phyloP scores from a whole-genome alignment of 2,113 vertebrate species.

The Paedocypris sp. region DNA sequence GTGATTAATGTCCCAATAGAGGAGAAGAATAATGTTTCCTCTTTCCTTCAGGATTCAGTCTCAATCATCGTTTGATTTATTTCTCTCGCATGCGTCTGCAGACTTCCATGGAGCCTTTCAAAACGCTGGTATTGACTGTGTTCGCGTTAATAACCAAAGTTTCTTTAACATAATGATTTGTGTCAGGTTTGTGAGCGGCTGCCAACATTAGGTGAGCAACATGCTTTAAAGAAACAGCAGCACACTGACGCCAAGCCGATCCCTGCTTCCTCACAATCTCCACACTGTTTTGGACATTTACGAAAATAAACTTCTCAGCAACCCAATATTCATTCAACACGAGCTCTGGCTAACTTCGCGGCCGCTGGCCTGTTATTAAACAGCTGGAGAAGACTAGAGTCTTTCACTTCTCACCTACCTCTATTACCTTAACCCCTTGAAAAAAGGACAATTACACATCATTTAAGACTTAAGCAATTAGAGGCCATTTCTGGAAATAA shows the following conservation, averaged over 20 bases:
- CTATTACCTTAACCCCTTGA: slow-evolving; percentile 58
- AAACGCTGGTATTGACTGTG: not conserved
- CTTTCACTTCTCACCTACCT: slow-evolving; percentile 47
- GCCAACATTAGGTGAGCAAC: slow-evolving; percentile 16
- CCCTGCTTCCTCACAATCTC: slow-evolving; percentile 17
- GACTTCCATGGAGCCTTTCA: not conserved
- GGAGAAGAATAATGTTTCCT: slow-evolving; percentile 1
- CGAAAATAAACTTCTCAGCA: slow-evolving; percentile 31
- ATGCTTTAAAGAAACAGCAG: slow-evolving; percentile 7
- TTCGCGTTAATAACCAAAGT: slow-evolving; percentile 1
- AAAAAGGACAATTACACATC: slow-evolving; percentile 66
- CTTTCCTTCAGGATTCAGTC: not conserved
- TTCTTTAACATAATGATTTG: slow-evolving; percentile 14
- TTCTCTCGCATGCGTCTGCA: not conserved
- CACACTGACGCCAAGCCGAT: slow-evolving; percentile 21
- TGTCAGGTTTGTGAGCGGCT: not conserved
- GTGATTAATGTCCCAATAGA: not conserved
- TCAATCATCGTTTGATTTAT: slow-evolving; percentile 2
- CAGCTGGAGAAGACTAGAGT: slow-evolving; percentile 58
- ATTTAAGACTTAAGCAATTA: slow-evolving; percentile 74
- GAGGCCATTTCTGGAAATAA: slow-evolving; percentile 60
- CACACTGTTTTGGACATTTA: slow-evolving; percentile 28
- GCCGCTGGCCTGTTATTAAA: slow-evolving; percentile 41
- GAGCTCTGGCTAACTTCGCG: slow-evolving; percentile 27
- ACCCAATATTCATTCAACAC: slow-evolving; percentile 24